phyloP scores from a whole-genome alignment of 2,113 vertebrate genomes.

The Pelvicachromis taeniatus region DNA sequence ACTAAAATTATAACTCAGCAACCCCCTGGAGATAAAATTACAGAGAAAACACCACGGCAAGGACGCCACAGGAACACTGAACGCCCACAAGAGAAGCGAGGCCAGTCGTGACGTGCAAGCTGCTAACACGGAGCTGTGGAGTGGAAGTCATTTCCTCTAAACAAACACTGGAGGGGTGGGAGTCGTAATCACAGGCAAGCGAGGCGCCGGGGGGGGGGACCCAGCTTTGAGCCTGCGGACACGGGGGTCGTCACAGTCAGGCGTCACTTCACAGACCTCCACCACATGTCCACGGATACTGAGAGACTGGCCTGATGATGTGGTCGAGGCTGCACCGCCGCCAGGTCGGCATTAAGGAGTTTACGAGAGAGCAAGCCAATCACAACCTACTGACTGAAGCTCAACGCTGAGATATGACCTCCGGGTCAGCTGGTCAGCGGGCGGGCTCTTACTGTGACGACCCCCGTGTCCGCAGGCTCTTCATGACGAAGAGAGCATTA shows the following conservation, averaged over 20 bases:
- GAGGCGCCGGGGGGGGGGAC: not conserved
- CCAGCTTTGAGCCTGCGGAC: slow-evolving; percentile 64
- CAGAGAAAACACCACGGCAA: slow-evolving; percentile 24
- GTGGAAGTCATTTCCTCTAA: slow-evolving; percentile 66
- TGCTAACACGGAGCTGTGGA: slow-evolving; percentile 32
- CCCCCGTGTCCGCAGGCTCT: too few species aligned
- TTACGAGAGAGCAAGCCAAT: not conserved
- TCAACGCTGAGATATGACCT: not conserved
- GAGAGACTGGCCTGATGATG: not conserved
- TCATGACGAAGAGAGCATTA: not conserved
- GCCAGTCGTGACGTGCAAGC: slow-evolving; percentile 34
- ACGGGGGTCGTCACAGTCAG: slow-evolving; percentile 45
- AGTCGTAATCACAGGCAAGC: slow-evolving; percentile 50
- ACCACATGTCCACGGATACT: slow-evolving; percentile 43
- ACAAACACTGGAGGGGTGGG: slow-evolving; percentile 52
- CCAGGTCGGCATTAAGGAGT: slow-evolving; percentile 15
- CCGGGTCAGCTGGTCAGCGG: not conserved
- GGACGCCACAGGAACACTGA: not conserved
- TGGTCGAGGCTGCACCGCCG: not conserved
- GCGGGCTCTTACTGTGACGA: too few species aligned
- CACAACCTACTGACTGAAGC: not conserved
- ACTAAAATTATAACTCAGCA: slow-evolving; percentile 45
- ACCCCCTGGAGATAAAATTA: slow-evolving; percentile 28
- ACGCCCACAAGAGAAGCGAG: not conserved
- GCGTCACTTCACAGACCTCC: slow-evolving; percentile 56